A percentile compares a stretch with the other conserved stretches of the same genome.
phyloP scores from a whole-genome alignment of 2,797 vertebrate species.

The Thunnus albacares region DNA sequence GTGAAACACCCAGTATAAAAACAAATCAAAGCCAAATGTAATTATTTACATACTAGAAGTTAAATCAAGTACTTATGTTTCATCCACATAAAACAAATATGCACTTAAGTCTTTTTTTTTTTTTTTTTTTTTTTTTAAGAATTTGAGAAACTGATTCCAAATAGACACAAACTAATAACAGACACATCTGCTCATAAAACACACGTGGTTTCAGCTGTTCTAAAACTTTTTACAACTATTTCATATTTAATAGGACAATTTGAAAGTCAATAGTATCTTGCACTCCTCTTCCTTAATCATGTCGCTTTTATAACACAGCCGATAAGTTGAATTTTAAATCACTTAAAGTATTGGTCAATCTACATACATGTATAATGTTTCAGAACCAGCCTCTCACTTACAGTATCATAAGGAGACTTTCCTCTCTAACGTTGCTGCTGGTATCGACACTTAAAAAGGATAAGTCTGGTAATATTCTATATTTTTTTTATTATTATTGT shows the following conservation, averaged over 20 bases:
- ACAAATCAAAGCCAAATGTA: constrained; percentile 82
- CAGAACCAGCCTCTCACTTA: not conserved
- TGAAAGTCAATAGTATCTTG: not conserved
- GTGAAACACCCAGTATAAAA: constrained; percentile 85
- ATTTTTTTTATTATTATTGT: not conserved
- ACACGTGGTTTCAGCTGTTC: constrained; percentile 59
- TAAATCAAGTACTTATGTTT: constrained; percentile 80
- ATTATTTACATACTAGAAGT: constrained; percentile 88
- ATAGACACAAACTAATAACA: constrained; percentile 64
- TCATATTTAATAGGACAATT: not conserved
- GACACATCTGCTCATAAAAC: constrained; percentile 60
- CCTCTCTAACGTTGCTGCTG: too few species aligned
- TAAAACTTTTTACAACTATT: constrained; percentile 47
- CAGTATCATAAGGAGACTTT: too few species aligned
- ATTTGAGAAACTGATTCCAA: constrained; percentile 68
- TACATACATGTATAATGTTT: not conserved
- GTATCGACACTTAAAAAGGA: not conserved
- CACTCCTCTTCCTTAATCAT: not conserved
- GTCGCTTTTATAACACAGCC: not conserved
- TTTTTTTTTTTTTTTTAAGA: constrained; percentile 31
- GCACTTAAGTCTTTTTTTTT: constrained; percentile 60
- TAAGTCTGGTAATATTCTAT: not conserved
- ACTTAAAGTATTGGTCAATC: not conserved
- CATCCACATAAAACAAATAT: constrained; percentile 77
- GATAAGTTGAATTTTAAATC: not conserved